Conservation (phyloP, 64 coral and sea anemone genomes). For the Pocillopora verrucosa region DNA sequence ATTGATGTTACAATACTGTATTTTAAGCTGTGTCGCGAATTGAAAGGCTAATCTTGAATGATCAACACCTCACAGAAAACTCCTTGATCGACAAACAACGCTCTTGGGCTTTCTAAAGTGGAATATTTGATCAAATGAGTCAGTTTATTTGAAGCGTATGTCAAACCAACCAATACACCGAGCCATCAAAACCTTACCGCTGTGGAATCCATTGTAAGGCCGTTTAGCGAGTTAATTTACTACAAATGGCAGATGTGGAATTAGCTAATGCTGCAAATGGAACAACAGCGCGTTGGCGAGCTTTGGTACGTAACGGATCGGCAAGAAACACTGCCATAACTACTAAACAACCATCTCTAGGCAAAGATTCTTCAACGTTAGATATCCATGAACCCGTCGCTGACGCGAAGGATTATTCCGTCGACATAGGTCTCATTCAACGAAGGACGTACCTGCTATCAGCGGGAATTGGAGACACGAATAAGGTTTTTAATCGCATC, state of each 20-base stretch:
- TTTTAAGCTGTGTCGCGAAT: not conserved
- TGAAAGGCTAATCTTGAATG: not conserved
- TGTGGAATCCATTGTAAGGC: not conserved
- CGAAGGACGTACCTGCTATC: constrained; percentile 77
- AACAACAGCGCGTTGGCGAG: not conserved
- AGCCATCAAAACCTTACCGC: not conserved
- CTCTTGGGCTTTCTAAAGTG: not conserved
- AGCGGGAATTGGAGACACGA: constrained; percentile 82
- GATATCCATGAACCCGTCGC: not conserved
- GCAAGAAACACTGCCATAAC: not conserved
- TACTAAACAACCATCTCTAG: not conserved
- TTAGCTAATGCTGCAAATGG: constrained; percentile 3
- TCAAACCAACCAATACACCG: not conserved
- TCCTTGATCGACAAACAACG: not conserved
- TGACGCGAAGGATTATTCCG: not conserved
- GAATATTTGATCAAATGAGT: not conserved
- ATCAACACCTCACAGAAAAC: not conserved
- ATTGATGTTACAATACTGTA: not conserved
- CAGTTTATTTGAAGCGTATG: not conserved
- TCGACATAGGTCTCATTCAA: constrained; percentile 82
- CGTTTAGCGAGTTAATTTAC: constrained; percentile 2
- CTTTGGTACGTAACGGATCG: not conserved
- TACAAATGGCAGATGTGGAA: constrained; percentile 26
- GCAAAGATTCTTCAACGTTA: not conserved
- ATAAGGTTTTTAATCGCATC: constrained; percentile 56